phyloP scores from a whole-genome alignment of 2,888 invertebrate genomes.

The Polia nebulosa region DNA sequence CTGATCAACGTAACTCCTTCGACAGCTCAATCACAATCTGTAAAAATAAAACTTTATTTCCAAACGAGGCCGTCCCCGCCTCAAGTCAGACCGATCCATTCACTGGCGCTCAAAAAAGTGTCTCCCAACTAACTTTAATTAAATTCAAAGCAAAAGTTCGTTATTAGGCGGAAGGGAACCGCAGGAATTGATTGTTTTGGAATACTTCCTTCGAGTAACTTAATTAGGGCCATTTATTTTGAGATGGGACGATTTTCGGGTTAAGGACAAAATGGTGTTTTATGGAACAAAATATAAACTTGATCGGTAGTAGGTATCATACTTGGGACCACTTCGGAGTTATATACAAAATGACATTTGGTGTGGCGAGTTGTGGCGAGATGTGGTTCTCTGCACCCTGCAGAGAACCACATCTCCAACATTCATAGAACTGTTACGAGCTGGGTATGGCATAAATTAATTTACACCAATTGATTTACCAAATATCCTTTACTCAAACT shows the following conservation, averaged over 20 bases:
- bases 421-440: too few relatives aligned
- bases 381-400: too few relatives aligned
- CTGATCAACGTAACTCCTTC: slow-evolving; percentile 14
- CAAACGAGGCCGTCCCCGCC: not conserved
- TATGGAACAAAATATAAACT: not conserved
- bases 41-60: slow-evolving; percentile 24
- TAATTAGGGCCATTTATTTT: slow-evolving; percentile 36
- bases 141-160: slow-evolving; percentile 61
- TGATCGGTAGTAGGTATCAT: not conserved
- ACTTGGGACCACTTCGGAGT: not conserved
- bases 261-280: slow-evolving; percentile 14
- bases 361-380: too few relatives aligned
- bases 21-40: slow-evolving; percentile 25
- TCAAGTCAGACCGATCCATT: slow-evolving; percentile 26
- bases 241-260: not conserved
- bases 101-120: slow-evolving; percentile 39
- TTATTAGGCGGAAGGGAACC: slow-evolving; percentile 31
- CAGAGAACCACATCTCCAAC: too few relatives aligned
- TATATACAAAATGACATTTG: not conserved
- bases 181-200: slow-evolving; percentile 38
- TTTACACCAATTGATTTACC: too few relatives aligned
- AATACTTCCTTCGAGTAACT: slow-evolving; percentile 29
- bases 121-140: slow-evolving; percentile 54
- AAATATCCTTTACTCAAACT: too few relatives aligned
- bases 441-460: too few relatives aligned